Evolutionary conservation across 2,888 invertebrate species (phyloP).

Genomic region (Sarcophaga carnaria): DNA sequence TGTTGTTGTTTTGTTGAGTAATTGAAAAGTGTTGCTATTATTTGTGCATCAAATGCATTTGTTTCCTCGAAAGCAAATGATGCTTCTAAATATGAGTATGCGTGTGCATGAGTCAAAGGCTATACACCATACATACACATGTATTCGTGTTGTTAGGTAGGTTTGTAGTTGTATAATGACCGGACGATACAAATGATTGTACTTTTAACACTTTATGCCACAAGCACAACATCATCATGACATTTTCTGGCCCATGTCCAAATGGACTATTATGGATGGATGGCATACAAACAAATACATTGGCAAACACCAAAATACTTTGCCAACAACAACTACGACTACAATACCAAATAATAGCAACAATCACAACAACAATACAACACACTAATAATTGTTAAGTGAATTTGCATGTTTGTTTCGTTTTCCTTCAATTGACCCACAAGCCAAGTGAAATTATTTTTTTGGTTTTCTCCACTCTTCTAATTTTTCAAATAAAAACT

Average conservation of each 20-base stretch:
- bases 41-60: conserved; percentile 24
- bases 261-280: conserved; percentile 47
- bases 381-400: conserved; percentile 67
- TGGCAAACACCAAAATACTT: neutral
- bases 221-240: conserved; percentile 64
- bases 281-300: neutral
- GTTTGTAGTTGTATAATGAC: conserved; percentile 13
- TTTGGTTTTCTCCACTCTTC: neutral
- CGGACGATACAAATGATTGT: conserved; percentile 57
- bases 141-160: neutral
- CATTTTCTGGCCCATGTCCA: conserved; percentile 69
- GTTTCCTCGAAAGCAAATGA: neutral
- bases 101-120: neutral
- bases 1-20: conserved; percentile 25
- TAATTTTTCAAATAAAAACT: neutral
- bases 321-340: conserved; percentile 24
- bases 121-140: neutral
- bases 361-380: conserved; percentile 50
- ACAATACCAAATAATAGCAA: conserved; percentile 25
- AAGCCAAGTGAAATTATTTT: conserved; percentile 55
- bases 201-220: conserved; percentile 67
- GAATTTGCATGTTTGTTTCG: conserved; percentile 68
- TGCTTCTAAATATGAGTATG: neutral
- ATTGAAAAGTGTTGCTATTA: conserved; percentile 62
- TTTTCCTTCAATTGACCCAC: conserved; percentile 62